Base-by-base conservation (phyloP, 2,113 vertebrate genomes). In the Mus pahari region DNA sequence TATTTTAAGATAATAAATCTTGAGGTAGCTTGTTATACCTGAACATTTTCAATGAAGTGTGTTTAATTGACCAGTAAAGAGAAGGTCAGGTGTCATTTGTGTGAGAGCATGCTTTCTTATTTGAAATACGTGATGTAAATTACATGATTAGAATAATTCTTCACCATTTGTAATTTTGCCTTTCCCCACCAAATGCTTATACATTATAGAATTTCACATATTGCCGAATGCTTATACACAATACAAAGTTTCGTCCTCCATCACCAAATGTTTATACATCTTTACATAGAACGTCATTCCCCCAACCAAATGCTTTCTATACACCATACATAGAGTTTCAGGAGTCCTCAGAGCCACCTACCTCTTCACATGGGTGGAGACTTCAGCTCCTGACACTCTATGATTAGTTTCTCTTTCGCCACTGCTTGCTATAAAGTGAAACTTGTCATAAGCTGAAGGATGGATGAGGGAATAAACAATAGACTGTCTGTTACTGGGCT, bases 91-190 rank as follows among this genome's bases (percentile, higher is more conserved):
- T 79, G 17, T 89, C 28, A 45, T 8, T 42, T 36, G n/a, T 36
- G 22, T 8, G 66, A 64, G 39, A 64, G 5, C 14, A 71, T 73
- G 36, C 12, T 88, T 92, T 97, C 19, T 77, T 84, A 83, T 82
- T 90, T 94, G 24, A 74, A 73, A 42, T 58, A 48, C 36, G 31
- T 55, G 31, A 89, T 60, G 84, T n/a, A 79, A 92, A 94, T 31
- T 16, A 86, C 50, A 50, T 12, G 36, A 68, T 96, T 86, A 70
- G 78, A 91, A 39, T 11, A 10, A 64, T 64, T 64, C 26, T 31
- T 64, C 12, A 28, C 3, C 16, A 60, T 82, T 97, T 77, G 48
- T 36, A 92, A 55, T 91, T 88, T n/a, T 79, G 82, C 45, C 36
- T 20, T 8, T 36, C 92, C 64, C 17, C 13, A 31, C 70, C 36